Base-by-base conservation (phyloP, 2,888 invertebrate genomes). In the Chaitophorus viminalis region DNA sequence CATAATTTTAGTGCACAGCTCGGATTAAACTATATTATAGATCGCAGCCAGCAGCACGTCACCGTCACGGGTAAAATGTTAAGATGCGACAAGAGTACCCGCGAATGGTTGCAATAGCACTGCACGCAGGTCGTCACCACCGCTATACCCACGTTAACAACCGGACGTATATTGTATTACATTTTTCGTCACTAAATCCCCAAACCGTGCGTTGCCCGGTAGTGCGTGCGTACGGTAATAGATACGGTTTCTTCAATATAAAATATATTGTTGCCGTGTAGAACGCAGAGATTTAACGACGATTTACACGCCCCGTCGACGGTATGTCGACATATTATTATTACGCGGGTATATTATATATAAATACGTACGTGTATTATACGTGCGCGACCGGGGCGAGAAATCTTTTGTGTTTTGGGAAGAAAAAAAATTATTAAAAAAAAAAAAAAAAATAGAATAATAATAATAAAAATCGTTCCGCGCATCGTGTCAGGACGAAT, bases 211-310 rank as follows among this genome's bases (percentile, higher is more conserved):
- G n/a, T 74, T 54, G n/a, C n/a, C 31, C 70, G 70, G 29, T 70
- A 46, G 21, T 21, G n/a, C 65, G 65, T 18, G 36, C 29, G 4
- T 18, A 3, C 4, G 14, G 14, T 46, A 46, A 46, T 46, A 46
- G 46, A 46, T 31, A 21, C 36, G 74, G 70, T 1, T 74, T 54
- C 18, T 65, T 11, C 36, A 14, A 11, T n/a, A n/a, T n/a, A n/a
- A 14, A 1, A 11, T 14, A 46, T 14, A 72, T 65, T 74, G 82
- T 54, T n/a, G 72, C 36, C 36, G 74, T 29, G 74, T 9, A 3
- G n/a, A n/a, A 46, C 39, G 76, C 33, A 60, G n/a, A 83, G 74
- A 83, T 75, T 75, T 75, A 75, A 83, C 83, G 83, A 83, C 75
- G 75, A 75, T 83, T 83, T 65, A 65, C 65, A 39, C 54, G 31